Percentiles rank a stretch among this genome's conserved stretches.
Conservation (phyloP, 2,113 vertebrate genomes). For the Cebidichthys violaceus region DNA sequence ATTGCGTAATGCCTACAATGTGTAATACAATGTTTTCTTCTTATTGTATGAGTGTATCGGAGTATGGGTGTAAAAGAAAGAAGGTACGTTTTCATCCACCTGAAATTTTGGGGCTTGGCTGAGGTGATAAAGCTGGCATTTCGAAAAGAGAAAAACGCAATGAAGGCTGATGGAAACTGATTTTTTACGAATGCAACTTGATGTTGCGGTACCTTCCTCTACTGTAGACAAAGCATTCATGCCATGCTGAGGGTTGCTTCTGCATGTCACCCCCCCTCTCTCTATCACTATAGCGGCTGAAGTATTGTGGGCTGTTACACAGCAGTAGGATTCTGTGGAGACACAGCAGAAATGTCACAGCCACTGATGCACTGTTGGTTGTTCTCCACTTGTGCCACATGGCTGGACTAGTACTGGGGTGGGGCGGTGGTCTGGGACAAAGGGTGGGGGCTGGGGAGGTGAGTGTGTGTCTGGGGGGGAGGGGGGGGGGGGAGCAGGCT, state of each 20-base stretch:
- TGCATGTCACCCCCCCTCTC: neutral
- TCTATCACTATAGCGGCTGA: neutral
- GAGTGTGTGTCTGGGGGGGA: too few relatives aligned
- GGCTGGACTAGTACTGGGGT: conserved; percentile 38
- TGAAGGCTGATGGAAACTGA: neutral
- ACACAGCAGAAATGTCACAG: conserved; percentile 70
- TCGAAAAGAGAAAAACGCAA: neutral
- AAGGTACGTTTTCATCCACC: neutral
- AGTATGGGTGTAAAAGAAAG: neutral
- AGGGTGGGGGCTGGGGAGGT: neutral
- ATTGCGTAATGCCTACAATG: neutral
- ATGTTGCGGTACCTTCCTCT: neutral
- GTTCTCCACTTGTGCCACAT: conserved; percentile 51
- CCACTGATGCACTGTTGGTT: conserved; percentile 63
- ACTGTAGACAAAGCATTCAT: neutral
- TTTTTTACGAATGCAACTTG: neutral
- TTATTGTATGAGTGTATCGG: too few relatives aligned
- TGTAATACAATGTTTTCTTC: neutral
- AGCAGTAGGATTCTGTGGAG: conserved; percentile 31
- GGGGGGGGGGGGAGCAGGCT: conserved; percentile 42
- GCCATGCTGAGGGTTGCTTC: neutral
- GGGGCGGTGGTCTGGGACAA: conserved; percentile 39
- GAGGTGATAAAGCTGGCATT: neutral
- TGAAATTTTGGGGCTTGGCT: neutral
- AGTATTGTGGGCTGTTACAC: neutral